These are phyloP conservation scores for Parambassis ranga DNA, from an alignment of 2,797 vertebrate species.

Conservation along the genomic window DNA sequence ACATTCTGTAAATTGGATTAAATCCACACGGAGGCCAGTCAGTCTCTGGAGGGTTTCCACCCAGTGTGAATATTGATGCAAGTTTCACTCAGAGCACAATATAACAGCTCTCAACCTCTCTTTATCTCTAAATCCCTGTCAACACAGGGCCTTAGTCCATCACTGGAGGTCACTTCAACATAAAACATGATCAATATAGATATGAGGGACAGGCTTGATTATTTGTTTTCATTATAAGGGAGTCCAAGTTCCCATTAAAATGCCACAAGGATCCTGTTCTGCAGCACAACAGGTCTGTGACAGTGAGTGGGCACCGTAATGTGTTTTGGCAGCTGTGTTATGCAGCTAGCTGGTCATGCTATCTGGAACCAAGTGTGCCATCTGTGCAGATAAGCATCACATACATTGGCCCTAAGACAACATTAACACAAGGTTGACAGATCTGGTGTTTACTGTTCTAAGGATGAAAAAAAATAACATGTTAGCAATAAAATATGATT, in stretches of 20 bases:
- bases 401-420: slow-evolving; percentile 44
- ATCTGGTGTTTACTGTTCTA: slow-evolving; percentile 15
- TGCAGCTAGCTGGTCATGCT: slow-evolving; percentile 40
- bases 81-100: slow-evolving; percentile 48
- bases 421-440: slow-evolving; percentile 38
- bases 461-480: neutral
- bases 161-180: slow-evolving; percentile 40
- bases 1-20: slow-evolving; percentile 70
- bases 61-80: slow-evolving; percentile 67
- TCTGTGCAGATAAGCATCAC: slow-evolving; percentile 61
- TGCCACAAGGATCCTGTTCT: slow-evolving; percentile 30
- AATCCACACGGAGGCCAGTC: slow-evolving; percentile 57
- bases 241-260: slow-evolving; percentile 38
- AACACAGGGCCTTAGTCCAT: slow-evolving; percentile 25
- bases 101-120: slow-evolving; percentile 57
- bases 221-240: slow-evolving; percentile 39
- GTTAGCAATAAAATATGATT: slow-evolving; percentile 1
- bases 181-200: slow-evolving; percentile 49
- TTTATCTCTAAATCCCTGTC: slow-evolving; percentile 39
- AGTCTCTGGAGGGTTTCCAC: slow-evolving; percentile 50
- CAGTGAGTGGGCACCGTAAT: slow-evolving; percentile 37
- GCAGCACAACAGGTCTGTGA: slow-evolving; percentile 38
- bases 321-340: slow-evolving; percentile 47
- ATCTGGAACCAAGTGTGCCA: slow-evolving; percentile 53
- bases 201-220: slow-evolving; percentile 8